Percentiles rank a stretch among this genome's conserved stretches.
These are phyloP conservation scores for Lota lota DNA, from an alignment of 2,113 vertebrate genomes.

Conservation along the genomic window DNA sequence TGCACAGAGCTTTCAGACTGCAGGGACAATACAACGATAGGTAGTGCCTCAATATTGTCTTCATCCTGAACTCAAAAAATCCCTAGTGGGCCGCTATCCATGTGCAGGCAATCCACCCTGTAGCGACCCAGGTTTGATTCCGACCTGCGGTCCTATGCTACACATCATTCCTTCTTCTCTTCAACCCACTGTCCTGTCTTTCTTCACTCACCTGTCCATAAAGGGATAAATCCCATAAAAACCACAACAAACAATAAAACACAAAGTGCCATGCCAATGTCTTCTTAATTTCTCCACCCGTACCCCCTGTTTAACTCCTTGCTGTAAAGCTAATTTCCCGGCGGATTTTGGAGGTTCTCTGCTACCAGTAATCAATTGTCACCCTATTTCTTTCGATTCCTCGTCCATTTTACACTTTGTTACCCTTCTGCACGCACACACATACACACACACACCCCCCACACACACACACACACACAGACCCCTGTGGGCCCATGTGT, in stretches of 20 bases:
- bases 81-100: neutral
- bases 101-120: no score
- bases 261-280: no score
- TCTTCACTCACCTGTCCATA: no score
- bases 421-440: constrained; percentile 12
- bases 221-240: no score
- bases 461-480: neutral
- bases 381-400: constrained; percentile 12
- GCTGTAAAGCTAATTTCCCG: neutral
- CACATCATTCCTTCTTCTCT: no score
- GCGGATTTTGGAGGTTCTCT: constrained; percentile 12
- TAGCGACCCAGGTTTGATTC: no score
- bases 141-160: no score
- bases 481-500: constrained; percentile 15
- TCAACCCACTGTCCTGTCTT: no score
- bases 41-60: neutral
- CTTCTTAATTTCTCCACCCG: constrained; percentile 32
- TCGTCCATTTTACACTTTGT: constrained; percentile 31
- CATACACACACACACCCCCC: neutral
- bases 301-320: constrained; percentile 11
- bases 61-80: neutral
- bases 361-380: constrained; percentile 34
- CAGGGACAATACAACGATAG: neutral
- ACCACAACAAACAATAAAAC: neutral
- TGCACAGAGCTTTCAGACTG: neutral